Percentiles rank a stretch among this genome's conserved stretches.
phyloP scores from a whole-genome alignment of 2,888 invertebrate species.

The Trisateles emortualis region DNA sequence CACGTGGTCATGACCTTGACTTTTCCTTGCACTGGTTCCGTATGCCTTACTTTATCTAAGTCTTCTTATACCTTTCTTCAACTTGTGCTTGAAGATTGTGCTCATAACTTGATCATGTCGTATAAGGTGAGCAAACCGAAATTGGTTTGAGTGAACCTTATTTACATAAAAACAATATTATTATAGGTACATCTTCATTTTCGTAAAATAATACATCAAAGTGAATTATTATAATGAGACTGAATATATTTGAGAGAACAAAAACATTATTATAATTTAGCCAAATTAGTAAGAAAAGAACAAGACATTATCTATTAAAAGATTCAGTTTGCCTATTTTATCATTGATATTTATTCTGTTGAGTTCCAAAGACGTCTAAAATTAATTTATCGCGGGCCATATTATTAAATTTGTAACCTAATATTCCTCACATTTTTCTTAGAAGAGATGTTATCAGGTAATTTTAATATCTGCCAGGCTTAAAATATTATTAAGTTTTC shows the following conservation, averaged over 20 bases:
- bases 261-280: slow-evolving; percentile 5
- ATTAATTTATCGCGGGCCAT: slow-evolving; percentile 19
- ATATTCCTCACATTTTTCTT: slow-evolving; percentile 24
- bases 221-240: background rate
- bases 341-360: slow-evolving; percentile 13
- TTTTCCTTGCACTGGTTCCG: too few species aligned
- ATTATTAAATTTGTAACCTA: slow-evolving; percentile 18
- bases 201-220: background rate
- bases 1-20: too few species aligned
- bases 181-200: background rate
- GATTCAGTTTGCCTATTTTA: slow-evolving; percentile 5
- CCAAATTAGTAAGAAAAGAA: slow-evolving; percentile 1
- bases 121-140: too few species aligned
- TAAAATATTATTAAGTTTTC: slow-evolving; percentile 8
- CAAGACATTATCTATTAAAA: background rate
- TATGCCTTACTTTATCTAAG: too few species aligned
- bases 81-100: too few species aligned
- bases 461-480: slow-evolving; percentile 22
- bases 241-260: background rate
- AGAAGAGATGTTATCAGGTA: slow-evolving; percentile 25
- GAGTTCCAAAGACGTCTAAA: slow-evolving; percentile 2
- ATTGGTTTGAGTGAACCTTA: background rate
- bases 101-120: too few species aligned
- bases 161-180: background rate
- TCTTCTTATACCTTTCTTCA: too few species aligned